Evolutionary conservation across 2,888 invertebrate genomes (phyloP).

Genomic region (Noctua janthe): DNA sequence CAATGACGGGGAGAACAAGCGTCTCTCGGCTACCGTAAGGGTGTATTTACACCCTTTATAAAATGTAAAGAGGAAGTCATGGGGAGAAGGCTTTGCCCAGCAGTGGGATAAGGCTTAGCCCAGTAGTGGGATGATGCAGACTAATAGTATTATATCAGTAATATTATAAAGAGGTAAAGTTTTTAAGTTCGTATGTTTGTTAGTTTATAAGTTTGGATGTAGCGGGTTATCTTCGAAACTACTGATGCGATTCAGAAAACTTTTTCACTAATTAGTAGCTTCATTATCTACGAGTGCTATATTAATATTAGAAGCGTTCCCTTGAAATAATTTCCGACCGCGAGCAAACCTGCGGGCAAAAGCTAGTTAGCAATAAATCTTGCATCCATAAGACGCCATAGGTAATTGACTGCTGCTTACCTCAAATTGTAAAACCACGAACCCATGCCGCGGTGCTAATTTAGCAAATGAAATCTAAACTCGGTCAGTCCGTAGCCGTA

Average conservation of each 20-base stretch:
- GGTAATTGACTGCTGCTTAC: constrained; percentile 15
- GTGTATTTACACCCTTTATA: no score
- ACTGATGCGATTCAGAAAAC: not conserved
- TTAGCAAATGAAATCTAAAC: constrained; percentile 68
- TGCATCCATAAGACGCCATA: constrained; percentile 6
- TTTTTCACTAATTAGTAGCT: not conserved
- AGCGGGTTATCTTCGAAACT: not conserved
- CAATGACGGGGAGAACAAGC: no score
- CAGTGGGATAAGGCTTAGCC: no score
- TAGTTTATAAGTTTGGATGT: not conserved
- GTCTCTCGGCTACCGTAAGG: no score
- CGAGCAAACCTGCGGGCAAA: not conserved
- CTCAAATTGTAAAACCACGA: constrained; percentile 49
- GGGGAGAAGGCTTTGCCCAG: no score
- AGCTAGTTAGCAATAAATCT: constrained; percentile 19
- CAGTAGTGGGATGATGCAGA: no score
- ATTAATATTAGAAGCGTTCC: not conserved
- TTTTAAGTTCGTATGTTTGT: not conserved
- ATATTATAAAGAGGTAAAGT: no score
- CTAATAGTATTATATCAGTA: no score
- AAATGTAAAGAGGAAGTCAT: no score
- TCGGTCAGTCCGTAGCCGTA: constrained; percentile 63
- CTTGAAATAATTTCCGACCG: not conserved
- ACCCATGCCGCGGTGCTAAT: constrained; percentile 54
- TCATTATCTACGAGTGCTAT: not conserved